Evolutionary conservation across 2,888 invertebrate species (phyloP).

Genomic region (Drosophila conformis): DNA sequence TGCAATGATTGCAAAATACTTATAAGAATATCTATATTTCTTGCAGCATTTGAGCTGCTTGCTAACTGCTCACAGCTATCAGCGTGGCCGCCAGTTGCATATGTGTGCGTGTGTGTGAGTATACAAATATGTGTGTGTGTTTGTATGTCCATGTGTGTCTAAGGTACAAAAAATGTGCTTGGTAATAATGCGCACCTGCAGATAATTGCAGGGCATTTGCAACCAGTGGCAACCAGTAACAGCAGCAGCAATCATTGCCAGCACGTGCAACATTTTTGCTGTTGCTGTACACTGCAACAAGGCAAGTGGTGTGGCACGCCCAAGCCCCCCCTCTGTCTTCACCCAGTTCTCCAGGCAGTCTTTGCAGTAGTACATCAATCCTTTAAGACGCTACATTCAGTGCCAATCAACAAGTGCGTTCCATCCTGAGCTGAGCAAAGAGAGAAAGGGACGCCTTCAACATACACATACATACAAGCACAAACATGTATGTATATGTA

Average conservation of each 20-base stretch:
- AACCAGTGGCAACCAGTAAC: conserved; percentile 41
- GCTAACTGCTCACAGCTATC: conserved; percentile 40
- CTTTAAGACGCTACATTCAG: conserved; percentile 79
- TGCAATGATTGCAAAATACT: conserved; percentile 6
- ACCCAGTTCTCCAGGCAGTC: conserved; percentile 35
- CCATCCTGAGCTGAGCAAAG: conserved; percentile 58
- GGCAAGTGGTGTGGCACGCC: conserved; percentile 5
- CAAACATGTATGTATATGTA: background rate
- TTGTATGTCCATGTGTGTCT: conserved; percentile 11
- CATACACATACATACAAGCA: background rate
- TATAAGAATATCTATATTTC: background rate
- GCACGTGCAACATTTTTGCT: conserved; percentile 56
- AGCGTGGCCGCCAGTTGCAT: conserved; percentile 9
- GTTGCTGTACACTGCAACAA: conserved; percentile 45
- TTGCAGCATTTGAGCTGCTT: conserved; percentile 15
- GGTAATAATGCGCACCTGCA: conserved; percentile 61
- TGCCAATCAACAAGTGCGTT: conserved; percentile 81
- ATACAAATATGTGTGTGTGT: background rate
- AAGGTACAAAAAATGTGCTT: conserved; percentile 47
- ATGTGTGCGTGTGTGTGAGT: too few relatives aligned
- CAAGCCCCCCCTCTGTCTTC: background rate
- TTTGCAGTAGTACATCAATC: conserved; percentile 73
- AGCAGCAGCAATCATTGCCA: conserved; percentile 7
- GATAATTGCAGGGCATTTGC: conserved; percentile 63
- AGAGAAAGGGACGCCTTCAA: conserved; percentile 12